A percentile compares a stretch with the other conserved stretches of the same genome.
These are phyloP conservation scores for Solenodon paradoxus DNA, from an alignment of 2,113 vertebrate species.

Conservation along the genomic window DNA sequence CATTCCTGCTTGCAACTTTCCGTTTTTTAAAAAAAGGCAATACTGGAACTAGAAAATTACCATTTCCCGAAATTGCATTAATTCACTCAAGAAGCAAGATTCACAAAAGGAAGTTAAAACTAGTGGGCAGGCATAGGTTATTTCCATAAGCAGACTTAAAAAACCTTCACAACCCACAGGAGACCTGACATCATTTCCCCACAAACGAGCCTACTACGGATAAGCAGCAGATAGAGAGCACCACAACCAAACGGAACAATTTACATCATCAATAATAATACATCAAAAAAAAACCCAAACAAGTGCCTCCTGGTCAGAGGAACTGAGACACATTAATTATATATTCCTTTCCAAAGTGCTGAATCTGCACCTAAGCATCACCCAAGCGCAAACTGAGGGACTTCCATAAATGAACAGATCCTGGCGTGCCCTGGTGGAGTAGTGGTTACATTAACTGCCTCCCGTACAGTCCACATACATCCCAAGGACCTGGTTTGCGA, in stretches of 20 bases:
- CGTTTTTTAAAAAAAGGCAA: too few species aligned
- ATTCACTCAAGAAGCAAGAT: background rate
- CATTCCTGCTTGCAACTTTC: too few species aligned
- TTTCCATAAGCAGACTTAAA: background rate
- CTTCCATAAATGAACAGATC: background rate
- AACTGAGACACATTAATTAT: too few species aligned
- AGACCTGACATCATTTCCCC: background rate
- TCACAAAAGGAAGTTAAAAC: background rate
- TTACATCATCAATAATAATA: background rate
- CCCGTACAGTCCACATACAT: too few species aligned
- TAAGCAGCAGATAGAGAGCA: background rate
- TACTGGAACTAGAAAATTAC: background rate
- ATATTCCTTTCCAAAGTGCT: background rate
- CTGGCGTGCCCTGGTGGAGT: too few species aligned
- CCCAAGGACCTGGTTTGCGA: too few species aligned
- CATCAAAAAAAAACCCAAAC: background rate
- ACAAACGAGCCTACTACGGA: background rate
- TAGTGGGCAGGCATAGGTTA: background rate
- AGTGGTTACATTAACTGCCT: too few species aligned
- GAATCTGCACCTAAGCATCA: background rate
- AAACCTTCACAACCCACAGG: background rate
- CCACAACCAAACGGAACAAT: background rate
- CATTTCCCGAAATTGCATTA: background rate
- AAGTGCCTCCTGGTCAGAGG: background rate
- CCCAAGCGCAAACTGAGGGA: background rate